These are phyloP conservation scores for Zaprionus vittiger DNA, from an alignment of 1,140 invertebrate genomes.

Conservation along the genomic window DNA sequence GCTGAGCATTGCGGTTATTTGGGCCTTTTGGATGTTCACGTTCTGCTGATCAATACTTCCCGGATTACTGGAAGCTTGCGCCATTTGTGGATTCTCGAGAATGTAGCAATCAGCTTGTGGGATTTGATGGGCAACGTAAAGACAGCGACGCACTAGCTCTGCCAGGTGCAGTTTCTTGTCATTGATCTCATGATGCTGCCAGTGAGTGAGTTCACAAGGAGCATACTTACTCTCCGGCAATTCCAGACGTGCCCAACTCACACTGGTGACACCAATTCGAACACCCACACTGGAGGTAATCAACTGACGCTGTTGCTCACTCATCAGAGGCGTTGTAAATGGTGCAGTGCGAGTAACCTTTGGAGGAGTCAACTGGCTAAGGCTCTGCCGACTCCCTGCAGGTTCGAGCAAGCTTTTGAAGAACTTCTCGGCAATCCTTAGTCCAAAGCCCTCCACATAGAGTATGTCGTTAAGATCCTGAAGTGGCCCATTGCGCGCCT, in stretches of 20 bases:
- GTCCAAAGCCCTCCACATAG: slow-evolving; percentile 72
- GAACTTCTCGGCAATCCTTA: slow-evolving; percentile 69
- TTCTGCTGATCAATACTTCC: slow-evolving; percentile 80
- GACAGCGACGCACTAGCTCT: slow-evolving; percentile 68
- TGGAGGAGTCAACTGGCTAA: not conserved
- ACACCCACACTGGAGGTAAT: slow-evolving; percentile 66
- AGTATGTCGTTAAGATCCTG: slow-evolving; percentile 62
- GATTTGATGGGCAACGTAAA: slow-evolving; percentile 70
- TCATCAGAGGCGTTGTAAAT: slow-evolving; percentile 65
- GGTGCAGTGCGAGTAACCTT: slow-evolving; percentile 46
- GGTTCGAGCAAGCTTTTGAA: slow-evolving; percentile 64
- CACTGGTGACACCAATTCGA: slow-evolving; percentile 70
- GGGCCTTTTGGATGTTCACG: slow-evolving; percentile 78
- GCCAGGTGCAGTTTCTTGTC: slow-evolving; percentile 77
- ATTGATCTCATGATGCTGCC: slow-evolving; percentile 76
- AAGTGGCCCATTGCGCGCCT: slow-evolving; percentile 59
- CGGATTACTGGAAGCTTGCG: slow-evolving; percentile 68
- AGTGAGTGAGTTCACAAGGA: slow-evolving; percentile 61
- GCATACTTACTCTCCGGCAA: slow-evolving; percentile 25
- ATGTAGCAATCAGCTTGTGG: slow-evolving; percentile 78
- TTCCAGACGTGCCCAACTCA: slow-evolving; percentile 74
- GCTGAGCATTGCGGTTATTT: slow-evolving; percentile 70
- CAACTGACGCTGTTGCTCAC: slow-evolving; percentile 42
- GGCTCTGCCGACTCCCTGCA: not conserved
- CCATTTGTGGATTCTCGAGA: slow-evolving; percentile 77